These are phyloP conservation scores for Thaleichthys pacificus DNA, from an alignment of 2,797 vertebrate genomes.

Conservation along the genomic window DNA sequence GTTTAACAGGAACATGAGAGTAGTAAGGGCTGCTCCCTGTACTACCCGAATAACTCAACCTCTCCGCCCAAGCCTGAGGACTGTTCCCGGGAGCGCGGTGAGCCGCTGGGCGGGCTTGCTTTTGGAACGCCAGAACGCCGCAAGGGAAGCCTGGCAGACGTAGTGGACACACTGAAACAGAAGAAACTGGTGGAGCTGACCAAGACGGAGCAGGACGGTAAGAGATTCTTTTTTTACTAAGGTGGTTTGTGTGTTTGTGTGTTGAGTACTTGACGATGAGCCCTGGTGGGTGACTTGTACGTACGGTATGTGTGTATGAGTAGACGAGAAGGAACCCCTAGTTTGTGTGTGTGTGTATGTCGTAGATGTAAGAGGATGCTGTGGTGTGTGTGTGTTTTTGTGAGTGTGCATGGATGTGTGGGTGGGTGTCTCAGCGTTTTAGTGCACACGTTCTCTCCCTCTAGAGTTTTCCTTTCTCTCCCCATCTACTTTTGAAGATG, in stretches of 20 bases:
- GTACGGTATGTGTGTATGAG: neutral
- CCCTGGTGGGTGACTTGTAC: neutral
- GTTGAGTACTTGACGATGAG: neutral
- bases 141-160: conserved; percentile 94
- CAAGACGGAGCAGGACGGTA: conserved; percentile 93
- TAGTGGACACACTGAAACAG: conserved; percentile 96
- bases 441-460: conserved; percentile 22
- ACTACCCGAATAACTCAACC: conserved; percentile 94
- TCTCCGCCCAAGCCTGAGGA: conserved; percentile 93
- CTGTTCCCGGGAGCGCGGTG: conserved; percentile 84
- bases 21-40: conserved; percentile 89
- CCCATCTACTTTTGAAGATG: conserved; percentile 44
- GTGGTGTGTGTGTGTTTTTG: neutral
- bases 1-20: conserved; percentile 83
- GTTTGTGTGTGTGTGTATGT: neutral
- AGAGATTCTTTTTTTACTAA: conserved; percentile 31
- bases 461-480: conserved; percentile 30
- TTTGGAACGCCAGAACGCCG: conserved; percentile 94
- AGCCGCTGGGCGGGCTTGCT: conserved; percentile 81
- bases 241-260: neutral
- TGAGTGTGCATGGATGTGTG: conserved; percentile 2
- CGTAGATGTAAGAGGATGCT: neutral
- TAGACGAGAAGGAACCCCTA: neutral
- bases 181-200: conserved; percentile 97
- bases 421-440: neutral